Conservation (phyloP, 2,888 invertebrate genomes). For the Epicampocera succincta region DNA sequence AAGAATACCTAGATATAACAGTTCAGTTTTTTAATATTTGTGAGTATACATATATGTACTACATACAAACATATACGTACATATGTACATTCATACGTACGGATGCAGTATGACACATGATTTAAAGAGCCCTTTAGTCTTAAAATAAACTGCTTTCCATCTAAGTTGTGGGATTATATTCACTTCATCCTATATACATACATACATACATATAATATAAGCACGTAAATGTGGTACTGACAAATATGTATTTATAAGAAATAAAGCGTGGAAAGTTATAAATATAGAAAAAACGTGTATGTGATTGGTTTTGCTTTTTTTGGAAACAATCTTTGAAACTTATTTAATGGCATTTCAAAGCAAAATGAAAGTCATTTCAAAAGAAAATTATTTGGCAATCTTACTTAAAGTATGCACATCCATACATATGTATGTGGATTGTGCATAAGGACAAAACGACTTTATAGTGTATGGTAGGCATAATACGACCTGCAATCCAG, state of each 20-base stretch:
- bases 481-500: too few species aligned
- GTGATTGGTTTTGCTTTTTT: constrained; percentile 18
- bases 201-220: too few species aligned
- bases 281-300: constrained; percentile 56
- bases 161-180: not conserved
- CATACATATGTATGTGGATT: too few species aligned
- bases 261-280: constrained; percentile 46
- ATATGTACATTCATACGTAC: too few species aligned
- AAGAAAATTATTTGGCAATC: constrained; percentile 28
- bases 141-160: not conserved
- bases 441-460: too few species aligned
- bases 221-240: constrained; percentile 23
- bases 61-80: too few species aligned
- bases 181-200: constrained; percentile 35
- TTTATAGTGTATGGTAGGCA: too few species aligned
- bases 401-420: constrained; percentile 4
- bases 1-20: too few species aligned
- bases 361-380: constrained; percentile 29
- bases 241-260: constrained; percentile 32
- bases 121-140: too few species aligned
- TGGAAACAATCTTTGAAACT: constrained; percentile 23
- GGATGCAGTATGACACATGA: too few species aligned
- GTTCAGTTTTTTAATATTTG: too few species aligned
- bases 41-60: too few species aligned
- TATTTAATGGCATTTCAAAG: constrained; percentile 1